Conservation (phyloP, 2,888 invertebrate species). For the Melieria omissa region DNA sequence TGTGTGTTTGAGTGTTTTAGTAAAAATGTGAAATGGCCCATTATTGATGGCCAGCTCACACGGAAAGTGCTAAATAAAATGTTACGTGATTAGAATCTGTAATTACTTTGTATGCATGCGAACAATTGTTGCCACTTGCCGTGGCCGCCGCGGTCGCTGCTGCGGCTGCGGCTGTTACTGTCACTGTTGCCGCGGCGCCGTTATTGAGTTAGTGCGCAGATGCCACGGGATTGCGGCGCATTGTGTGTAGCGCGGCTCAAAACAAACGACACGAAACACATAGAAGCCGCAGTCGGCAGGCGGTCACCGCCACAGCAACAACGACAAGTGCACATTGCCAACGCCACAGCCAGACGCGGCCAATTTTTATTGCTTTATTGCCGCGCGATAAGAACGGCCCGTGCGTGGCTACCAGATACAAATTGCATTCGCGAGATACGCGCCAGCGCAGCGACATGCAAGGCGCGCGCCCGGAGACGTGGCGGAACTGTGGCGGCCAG, state of each 20-base stretch:
- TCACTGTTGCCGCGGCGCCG: neutral
- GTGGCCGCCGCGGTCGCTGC: neutral
- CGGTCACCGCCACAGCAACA: neutral
- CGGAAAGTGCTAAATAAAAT: slow-evolving; percentile 54
- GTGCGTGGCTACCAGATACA: no score
- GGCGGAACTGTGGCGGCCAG: no score
- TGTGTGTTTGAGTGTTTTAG: no score
- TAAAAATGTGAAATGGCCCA: slow-evolving; percentile 7
- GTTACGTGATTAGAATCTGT: slow-evolving; percentile 63
- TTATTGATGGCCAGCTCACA: slow-evolving; percentile 56
- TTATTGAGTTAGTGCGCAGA: slow-evolving; percentile 9
- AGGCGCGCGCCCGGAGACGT: no score
- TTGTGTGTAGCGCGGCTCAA: neutral
- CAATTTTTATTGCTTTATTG: no score
- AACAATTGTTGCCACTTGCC: slow-evolving; percentile 1
- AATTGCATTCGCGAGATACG: no score
- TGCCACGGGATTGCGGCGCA: neutral
- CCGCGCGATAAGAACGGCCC: no score
- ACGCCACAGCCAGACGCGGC: no score
- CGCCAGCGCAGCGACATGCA: no score
- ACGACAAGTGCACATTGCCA: neutral
- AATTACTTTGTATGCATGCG: slow-evolving; percentile 50
- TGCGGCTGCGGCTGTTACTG: neutral
- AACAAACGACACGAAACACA: no score
- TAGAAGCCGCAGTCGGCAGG: no score